Evolutionary conservation across 1,140 invertebrate species (phyloP).

Genomic region (Aphaenogaster floridana): DNA sequence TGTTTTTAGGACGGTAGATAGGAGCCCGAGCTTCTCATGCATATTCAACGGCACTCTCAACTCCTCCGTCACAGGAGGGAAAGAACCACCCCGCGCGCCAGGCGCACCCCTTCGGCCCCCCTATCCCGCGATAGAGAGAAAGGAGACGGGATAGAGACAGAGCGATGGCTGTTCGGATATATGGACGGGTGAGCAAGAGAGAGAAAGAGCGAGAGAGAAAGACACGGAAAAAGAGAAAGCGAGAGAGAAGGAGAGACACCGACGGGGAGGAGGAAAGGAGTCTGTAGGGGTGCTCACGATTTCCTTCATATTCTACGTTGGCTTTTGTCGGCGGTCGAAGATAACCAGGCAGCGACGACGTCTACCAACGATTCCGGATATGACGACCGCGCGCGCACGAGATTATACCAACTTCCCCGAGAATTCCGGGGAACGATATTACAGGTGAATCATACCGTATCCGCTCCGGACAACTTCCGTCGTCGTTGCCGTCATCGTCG

Average conservation of each 20-base stretch:
- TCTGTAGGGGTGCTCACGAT: conserved; percentile 76
- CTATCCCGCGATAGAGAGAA: conserved; percentile 71
- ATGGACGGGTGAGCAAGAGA: conserved; percentile 50
- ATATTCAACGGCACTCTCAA: conserved; percentile 87
- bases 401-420: conserved; percentile 64
- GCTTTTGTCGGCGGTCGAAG: conserved; percentile 72
- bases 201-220: conserved; percentile 52
- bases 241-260: conserved; percentile 21
- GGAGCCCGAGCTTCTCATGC: conserved; percentile 85
- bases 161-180: conserved; percentile 66
- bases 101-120: conserved; percentile 70
- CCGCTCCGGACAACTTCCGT: conserved; percentile 9
- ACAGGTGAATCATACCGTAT: conserved; percentile 41
- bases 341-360: conserved; percentile 68
- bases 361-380: conserved; percentile 65
- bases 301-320: conserved; percentile 76
- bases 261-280: conserved; percentile 28
- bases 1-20: conserved; percentile 87
- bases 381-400: conserved; percentile 58
- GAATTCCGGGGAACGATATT: conserved; percentile 35
- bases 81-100: conserved; percentile 83
- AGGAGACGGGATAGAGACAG: conserved; percentile 67
- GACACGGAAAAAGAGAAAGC: conserved; percentile 44
- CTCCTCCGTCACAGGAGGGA: conserved; percentile 87
- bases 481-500: background rate